These are phyloP conservation scores for Leucophenga varia DNA, from an alignment of 1,140 invertebrate species.

Conservation along the genomic window DNA sequence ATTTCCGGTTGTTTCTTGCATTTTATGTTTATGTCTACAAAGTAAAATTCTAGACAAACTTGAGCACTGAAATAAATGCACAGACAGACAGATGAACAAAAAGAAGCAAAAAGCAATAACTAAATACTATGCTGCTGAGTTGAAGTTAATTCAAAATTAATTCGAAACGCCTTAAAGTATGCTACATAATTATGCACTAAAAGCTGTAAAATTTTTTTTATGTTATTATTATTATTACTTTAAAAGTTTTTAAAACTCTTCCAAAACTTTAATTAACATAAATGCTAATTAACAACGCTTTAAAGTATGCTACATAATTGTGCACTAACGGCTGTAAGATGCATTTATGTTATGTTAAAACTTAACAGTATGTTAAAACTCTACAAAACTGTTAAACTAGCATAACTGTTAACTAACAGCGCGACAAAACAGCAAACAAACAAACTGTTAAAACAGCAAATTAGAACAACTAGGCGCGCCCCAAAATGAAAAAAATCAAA, in stretches of 20 bases:
- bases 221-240: too few relatives aligned
- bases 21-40: conserved; percentile 14
- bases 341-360: not conserved
- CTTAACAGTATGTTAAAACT: conserved; percentile 14
- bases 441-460: too few relatives aligned
- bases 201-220: too few relatives aligned
- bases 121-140: conserved; percentile 38
- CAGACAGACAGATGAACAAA: too few relatives aligned
- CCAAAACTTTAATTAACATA: not conserved
- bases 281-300: not conserved
- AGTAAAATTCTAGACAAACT: too few relatives aligned
- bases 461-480: not conserved
- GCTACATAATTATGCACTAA: conserved; percentile 4
- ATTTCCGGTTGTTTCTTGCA: conserved; percentile 30
- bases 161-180: not conserved
- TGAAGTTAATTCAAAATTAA: conserved; percentile 15
- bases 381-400: conserved; percentile 20
- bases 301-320: not conserved
- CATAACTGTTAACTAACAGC: conserved; percentile 17
- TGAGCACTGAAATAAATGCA: too few relatives aligned
- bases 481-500: conserved; percentile 1
- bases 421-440: conserved; percentile 33
- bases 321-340: conserved; percentile 10
- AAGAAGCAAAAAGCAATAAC: too few relatives aligned
- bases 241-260: too few relatives aligned